Evolutionary conservation across 1,140 invertebrate genomes (phyloP).

Genomic region (Ostrea edulis): DNA sequence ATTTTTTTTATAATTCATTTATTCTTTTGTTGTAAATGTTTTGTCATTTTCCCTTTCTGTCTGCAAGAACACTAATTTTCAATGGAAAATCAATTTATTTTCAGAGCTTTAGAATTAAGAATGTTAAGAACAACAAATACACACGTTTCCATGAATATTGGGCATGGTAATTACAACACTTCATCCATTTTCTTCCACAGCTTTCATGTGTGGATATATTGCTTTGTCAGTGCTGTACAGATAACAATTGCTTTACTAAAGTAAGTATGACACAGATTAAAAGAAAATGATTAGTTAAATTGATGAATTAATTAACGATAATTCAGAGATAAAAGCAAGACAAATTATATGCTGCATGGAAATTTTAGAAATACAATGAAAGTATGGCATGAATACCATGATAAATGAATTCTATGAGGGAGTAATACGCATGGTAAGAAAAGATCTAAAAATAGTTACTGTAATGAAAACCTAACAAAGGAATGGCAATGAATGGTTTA

Average conservation of each 20-base stretch:
- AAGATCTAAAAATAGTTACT: background rate
- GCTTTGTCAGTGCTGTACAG: conserved; percentile 17
- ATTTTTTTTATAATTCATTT: no score
- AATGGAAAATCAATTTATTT: background rate
- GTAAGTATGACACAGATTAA: background rate
- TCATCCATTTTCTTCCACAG: background rate
- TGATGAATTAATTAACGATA: background rate
- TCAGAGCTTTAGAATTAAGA: background rate
- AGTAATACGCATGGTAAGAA: background rate
- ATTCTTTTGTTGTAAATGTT: no score
- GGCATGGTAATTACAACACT: no score
- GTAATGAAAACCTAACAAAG: background rate
- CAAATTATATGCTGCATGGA: background rate
- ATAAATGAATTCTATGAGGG: background rate
- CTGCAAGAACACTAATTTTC: background rate
- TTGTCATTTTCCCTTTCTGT: no score
- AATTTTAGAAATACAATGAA: background rate
- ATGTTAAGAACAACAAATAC: background rate
- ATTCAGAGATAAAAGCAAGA: background rate
- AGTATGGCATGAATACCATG: background rate
- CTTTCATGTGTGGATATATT: conserved; percentile 10
- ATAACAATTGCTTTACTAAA: conserved; percentile 16
- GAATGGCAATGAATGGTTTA: background rate
- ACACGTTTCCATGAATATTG: no score
- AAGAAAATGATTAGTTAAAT: background rate